These are phyloP conservation scores for Drosophila monieri DNA, from an alignment of 2,888 invertebrate species.

Conservation along the genomic window DNA sequence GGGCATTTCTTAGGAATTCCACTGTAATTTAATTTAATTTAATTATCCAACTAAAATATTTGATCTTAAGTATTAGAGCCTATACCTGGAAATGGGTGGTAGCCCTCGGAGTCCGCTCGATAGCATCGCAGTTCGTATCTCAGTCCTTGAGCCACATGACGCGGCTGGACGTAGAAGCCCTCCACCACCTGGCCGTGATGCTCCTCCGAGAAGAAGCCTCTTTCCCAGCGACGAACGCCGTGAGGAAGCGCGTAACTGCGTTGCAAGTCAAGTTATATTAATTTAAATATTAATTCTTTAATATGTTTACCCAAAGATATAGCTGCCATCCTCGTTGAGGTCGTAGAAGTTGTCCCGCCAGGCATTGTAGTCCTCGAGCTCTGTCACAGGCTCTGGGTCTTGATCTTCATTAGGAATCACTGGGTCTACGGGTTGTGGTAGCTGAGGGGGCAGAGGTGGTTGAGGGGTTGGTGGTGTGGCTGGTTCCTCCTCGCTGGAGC, in stretches of 20 bases:
- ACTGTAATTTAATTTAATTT: constrained; percentile 45
- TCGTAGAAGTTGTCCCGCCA: constrained; percentile 71
- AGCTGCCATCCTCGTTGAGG: constrained; percentile 66
- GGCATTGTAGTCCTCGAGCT: constrained; percentile 56
- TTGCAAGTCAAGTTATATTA: background rate
- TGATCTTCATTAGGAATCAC: constrained; percentile 4
- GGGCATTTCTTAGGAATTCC: constrained; percentile 59
- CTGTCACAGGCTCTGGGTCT: constrained; percentile 7
- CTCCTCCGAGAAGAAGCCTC: constrained; percentile 45
- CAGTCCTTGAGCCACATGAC: constrained; percentile 35
- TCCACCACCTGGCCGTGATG: constrained; percentile 60
- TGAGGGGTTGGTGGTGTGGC: background rate
- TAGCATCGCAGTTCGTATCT: constrained; percentile 70
- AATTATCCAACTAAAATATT: background rate
- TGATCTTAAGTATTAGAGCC: background rate
- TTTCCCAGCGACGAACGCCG: constrained; percentile 74
- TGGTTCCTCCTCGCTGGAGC: constrained; percentile 37
- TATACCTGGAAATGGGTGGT: constrained; percentile 60
- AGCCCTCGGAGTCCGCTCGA: constrained; percentile 63
- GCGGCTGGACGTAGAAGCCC: constrained; percentile 70
- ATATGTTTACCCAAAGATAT: constrained; percentile 62
- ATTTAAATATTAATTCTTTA: too few relatives aligned
- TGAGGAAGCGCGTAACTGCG: constrained; percentile 67
- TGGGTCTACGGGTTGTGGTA: background rate
- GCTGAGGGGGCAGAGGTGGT: background rate